Evolutionary conservation across 2,113 vertebrate genomes (phyloP).

Genomic region (Crotophaga sulcirostris): DNA sequence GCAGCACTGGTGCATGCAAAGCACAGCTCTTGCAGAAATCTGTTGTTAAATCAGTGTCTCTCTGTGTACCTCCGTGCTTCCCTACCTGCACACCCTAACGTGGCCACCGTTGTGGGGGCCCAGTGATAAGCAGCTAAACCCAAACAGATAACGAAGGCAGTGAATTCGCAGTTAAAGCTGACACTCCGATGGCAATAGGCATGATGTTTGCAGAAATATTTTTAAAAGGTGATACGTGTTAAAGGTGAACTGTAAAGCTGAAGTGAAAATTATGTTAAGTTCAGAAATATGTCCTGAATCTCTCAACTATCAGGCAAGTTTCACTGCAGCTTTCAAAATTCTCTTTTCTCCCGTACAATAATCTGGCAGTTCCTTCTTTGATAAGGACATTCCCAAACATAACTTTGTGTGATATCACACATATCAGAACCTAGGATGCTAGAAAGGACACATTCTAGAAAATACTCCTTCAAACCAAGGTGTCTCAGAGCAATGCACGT

Average conservation of each 20-base stretch:
- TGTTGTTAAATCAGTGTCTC: not conserved
- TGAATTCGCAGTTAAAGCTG: not conserved
- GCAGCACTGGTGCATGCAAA: accelerated
- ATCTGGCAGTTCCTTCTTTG: slow-evolving; percentile 26
- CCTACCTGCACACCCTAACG: not conserved
- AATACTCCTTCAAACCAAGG: not conserved
- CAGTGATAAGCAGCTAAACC: slow-evolving; percentile 20
- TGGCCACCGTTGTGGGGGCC: not conserved
- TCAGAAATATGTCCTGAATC: slow-evolving; percentile 44
- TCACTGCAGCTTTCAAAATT: slow-evolving; percentile 33
- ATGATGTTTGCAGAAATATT: slow-evolving; percentile 13
- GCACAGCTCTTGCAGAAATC: not conserved
- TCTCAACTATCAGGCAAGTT: slow-evolving; percentile 31
- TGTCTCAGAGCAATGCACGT: not conserved
- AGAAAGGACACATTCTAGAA: slow-evolving; percentile 12
- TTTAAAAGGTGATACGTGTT: slow-evolving; percentile 24
- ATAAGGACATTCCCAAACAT: slow-evolving; percentile 48
- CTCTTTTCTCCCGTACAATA: slow-evolving; percentile 7
- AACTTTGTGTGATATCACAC: slow-evolving; percentile 31
- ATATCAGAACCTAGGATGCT: slow-evolving; percentile 1
- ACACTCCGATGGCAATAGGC: not conserved
- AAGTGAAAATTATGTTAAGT: slow-evolving; percentile 52
- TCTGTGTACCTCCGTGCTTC: not conserved
- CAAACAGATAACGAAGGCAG: not conserved
- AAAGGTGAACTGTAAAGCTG: slow-evolving; percentile 53